Conservation (phyloP, 1,140 invertebrate species). For the Xylocopa sonorina region DNA sequence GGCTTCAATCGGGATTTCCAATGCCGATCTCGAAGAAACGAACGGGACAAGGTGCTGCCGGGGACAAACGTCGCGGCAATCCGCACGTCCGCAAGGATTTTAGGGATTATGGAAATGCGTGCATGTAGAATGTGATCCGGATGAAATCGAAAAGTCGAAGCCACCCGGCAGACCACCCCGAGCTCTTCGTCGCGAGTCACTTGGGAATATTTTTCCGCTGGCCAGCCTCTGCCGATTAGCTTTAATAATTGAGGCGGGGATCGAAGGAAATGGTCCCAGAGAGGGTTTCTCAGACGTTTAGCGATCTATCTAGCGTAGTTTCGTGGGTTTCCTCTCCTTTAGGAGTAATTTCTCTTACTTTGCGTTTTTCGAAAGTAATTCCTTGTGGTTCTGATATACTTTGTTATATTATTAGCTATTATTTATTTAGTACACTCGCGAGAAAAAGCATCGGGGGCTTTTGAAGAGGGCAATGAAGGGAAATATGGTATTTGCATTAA, state of each 20-base stretch:
- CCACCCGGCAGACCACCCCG: background rate
- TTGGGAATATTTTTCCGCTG: slow-evolving; percentile 27
- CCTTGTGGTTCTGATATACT: too few species aligned
- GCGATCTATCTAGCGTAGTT: background rate
- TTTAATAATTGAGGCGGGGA: slow-evolving; percentile 18
- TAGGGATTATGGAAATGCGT: slow-evolving; percentile 28
- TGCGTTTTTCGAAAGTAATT: too few species aligned
- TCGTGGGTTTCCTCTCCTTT: background rate
- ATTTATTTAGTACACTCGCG: too few species aligned
- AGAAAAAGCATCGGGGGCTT: background rate
- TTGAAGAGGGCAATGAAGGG: background rate
- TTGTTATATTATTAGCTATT: too few species aligned
- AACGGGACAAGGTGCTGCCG: slow-evolving; percentile 8
- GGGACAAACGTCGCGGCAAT: slow-evolving; percentile 25
- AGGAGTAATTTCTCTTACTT: too few species aligned
- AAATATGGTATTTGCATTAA: slow-evolving; percentile 5
- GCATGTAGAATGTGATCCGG: background rate
- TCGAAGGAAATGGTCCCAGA: background rate
- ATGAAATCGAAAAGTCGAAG: slow-evolving; percentile 42
- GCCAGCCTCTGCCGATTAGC: background rate
- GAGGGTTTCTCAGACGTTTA: background rate
- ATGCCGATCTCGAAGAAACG: background rate
- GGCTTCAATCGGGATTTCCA: slow-evolving; percentile 9
- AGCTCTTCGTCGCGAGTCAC: slow-evolving; percentile 4
- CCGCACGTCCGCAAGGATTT: background rate